Conservation (phyloP, 1,140 invertebrate species). For the Bombus affinis region DNA sequence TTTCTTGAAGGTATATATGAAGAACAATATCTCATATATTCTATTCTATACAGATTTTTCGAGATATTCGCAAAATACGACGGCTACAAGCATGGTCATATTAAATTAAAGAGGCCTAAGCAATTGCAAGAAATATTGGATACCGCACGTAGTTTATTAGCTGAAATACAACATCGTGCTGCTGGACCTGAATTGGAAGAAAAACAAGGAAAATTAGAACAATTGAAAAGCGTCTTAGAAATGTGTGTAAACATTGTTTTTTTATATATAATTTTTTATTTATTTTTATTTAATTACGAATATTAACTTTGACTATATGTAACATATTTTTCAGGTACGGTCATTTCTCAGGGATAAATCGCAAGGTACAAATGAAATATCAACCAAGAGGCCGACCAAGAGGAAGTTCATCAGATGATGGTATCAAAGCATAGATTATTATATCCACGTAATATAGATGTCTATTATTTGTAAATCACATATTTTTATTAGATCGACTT, state of each 20-base stretch:
- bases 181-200: constrained; percentile 97
- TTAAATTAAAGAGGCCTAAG: constrained; percentile 98
- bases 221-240: constrained; percentile 98
- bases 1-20: background rate
- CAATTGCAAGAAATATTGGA: constrained; percentile 99
- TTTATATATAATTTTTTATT: background rate
- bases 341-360: constrained; percentile 99
- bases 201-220: constrained; percentile 97
- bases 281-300: background rate
- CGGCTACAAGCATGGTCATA: constrained; percentile 96
- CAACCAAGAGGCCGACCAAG: constrained; percentile 97
- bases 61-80: constrained; percentile 99
- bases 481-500: constrained; percentile 86
- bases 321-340: constrained; percentile 90
- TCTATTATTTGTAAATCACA: background rate
- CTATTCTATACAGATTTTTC: constrained; percentile 90
- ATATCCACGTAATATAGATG: background rate
- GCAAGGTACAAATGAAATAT: constrained; percentile 99
- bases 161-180: constrained; percentile 92
- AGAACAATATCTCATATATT: background rate
- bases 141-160: constrained; percentile 93
- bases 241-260: constrained; percentile 94
- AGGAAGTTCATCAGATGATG: constrained; percentile 97
- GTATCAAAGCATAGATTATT: constrained; percentile 84
- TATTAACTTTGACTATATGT: background rate